Evolutionary conservation across 2,113 vertebrate species (phyloP).

Genomic region (Sakesphorus luctuosus): DNA sequence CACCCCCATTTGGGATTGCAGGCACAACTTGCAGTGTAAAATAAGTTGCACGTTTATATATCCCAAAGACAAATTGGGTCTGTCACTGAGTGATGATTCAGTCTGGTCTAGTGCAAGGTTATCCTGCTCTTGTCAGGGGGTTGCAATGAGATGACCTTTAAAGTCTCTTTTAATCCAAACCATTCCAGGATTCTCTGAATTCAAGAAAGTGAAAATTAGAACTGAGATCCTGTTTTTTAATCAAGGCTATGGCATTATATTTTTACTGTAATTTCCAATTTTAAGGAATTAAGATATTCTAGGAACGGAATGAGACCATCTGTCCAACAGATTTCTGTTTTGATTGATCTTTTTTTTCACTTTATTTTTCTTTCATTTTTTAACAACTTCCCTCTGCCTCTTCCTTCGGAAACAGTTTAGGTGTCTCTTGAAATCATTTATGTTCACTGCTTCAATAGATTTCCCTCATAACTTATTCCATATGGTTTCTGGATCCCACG

Average conservation of each 20-base stretch:
- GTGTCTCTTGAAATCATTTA: constrained; percentile 57
- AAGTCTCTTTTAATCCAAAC: background rate
- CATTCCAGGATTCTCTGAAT: background rate
- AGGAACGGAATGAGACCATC: constrained; percentile 29
- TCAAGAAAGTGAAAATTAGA: background rate
- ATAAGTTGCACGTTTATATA: background rate
- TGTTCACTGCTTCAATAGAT: constrained; percentile 11
- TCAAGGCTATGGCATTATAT: background rate
- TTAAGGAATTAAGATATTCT: constrained; percentile 3
- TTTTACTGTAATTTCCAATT: constrained; percentile 34
- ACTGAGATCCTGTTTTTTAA: background rate
- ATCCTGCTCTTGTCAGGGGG: background rate
- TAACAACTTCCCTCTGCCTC: constrained; percentile 16
- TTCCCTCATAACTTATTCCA: constrained; percentile 57
- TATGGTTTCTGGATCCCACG: constrained; percentile 34
- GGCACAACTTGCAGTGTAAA: background rate
- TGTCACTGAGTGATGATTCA: background rate
- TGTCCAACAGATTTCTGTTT: constrained; percentile 36
- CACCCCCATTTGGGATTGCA: background rate
- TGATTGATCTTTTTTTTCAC: constrained; percentile 57
- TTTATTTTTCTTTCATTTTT: constrained; percentile 26
- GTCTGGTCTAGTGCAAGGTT: background rate
- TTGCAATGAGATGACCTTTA: background rate
- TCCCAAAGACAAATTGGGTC: background rate
- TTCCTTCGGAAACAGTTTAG: constrained; percentile 21